A percentile compares a stretch with the other conserved stretches of the same genome.
Conservation (phyloP, 1,140 invertebrate genomes). For the Homalodisca vitripennis region DNA sequence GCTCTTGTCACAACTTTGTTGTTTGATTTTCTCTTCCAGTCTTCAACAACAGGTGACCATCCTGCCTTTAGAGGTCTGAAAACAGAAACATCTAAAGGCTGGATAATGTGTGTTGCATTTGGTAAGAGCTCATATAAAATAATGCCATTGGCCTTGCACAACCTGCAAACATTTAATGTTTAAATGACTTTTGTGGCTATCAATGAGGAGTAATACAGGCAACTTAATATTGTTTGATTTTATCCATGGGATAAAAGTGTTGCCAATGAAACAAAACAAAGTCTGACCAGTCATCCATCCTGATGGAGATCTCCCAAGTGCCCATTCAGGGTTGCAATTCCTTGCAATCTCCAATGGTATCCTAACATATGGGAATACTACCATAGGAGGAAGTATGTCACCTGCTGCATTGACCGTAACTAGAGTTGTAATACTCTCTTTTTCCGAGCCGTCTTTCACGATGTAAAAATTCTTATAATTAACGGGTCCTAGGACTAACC, state of each 20-base stretch:
- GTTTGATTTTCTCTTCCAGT: slow-evolving; percentile 31
- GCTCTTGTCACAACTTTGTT: slow-evolving; percentile 18
- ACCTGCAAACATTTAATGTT: slow-evolving; percentile 26
- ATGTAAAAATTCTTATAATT: slow-evolving; percentile 18
- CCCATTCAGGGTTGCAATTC: slow-evolving; percentile 33
- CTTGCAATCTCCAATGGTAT: slow-evolving; percentile 16
- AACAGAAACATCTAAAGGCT: slow-evolving; percentile 48
- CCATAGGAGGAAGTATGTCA: background rate
- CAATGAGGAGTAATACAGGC: slow-evolving; percentile 43
- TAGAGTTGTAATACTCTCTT: slow-evolving; percentile 8
- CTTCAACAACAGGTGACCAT: slow-evolving; percentile 45
- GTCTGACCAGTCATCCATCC: slow-evolving; percentile 44
- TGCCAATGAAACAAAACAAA: slow-evolving; percentile 44
- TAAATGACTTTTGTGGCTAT: slow-evolving; percentile 44
- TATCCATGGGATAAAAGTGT: slow-evolving; percentile 42
- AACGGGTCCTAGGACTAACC: slow-evolving; percentile 9
- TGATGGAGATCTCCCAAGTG: slow-evolving; percentile 38
- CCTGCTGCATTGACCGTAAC: background rate
- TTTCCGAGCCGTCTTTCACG: slow-evolving; percentile 19
- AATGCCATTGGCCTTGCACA: slow-evolving; percentile 4
- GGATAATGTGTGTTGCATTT: slow-evolving; percentile 50
- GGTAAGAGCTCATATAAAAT: slow-evolving; percentile 38
- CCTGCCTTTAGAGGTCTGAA: slow-evolving; percentile 46
- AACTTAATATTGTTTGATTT: slow-evolving; percentile 38
- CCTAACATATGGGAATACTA: slow-evolving; percentile 21